These are phyloP conservation scores for Hypolimnas misippus DNA, from an alignment of 2,888 invertebrate species.

Conservation along the genomic window DNA sequence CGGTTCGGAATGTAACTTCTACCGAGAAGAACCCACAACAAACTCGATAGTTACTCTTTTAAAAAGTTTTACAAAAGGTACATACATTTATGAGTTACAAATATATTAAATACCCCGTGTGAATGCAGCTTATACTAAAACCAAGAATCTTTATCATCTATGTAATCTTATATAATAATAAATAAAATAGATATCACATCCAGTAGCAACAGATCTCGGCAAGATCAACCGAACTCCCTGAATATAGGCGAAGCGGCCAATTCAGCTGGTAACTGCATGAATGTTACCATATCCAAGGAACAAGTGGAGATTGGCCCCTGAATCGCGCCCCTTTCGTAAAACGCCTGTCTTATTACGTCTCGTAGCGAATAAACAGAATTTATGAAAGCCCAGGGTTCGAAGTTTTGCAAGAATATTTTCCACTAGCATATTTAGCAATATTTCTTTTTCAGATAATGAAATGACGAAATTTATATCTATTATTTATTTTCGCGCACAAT, in stretches of 20 bases:
- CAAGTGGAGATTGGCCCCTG: constrained; percentile 78
- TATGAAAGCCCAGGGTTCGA: constrained; percentile 48
- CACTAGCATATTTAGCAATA: no score
- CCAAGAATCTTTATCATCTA: no score
- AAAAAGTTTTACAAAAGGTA: no score
- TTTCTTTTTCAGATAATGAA: no score
- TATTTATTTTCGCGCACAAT: no score
- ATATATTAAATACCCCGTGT: no score
- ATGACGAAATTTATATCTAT: no score
- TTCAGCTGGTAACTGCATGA: constrained; percentile 76
- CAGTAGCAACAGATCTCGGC: constrained; percentile 11
- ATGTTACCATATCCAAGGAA: constrained; percentile 75
- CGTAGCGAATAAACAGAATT: constrained; percentile 57
- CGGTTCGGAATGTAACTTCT: no score
- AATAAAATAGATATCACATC: constrained; percentile 15
- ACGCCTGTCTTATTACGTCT: constrained; percentile 69
- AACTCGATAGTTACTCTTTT: no score
- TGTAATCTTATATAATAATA: neutral
- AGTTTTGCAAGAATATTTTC: constrained; percentile 19
- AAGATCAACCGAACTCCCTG: constrained; percentile 52
- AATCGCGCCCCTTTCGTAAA: constrained; percentile 69
- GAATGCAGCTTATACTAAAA: no score
- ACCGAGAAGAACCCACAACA: no score
- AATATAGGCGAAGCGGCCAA: constrained; percentile 69
- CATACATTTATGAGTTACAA: no score